These are phyloP conservation scores for Cettia cetti DNA, from an alignment of 2,113 vertebrate species.

Conservation along the genomic window DNA sequence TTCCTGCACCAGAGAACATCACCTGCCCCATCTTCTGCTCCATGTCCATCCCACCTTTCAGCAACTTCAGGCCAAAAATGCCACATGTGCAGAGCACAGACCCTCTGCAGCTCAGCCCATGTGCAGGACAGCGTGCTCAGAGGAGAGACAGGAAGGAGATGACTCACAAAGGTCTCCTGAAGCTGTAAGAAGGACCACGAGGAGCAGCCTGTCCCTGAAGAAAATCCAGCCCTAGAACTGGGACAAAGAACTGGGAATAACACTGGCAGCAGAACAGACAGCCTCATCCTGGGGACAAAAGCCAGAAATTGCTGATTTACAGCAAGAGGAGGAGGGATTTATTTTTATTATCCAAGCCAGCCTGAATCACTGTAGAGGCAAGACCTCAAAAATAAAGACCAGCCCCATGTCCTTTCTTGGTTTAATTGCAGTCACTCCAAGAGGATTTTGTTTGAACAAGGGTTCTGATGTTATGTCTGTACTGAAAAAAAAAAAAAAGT, in stretches of 20 bases:
- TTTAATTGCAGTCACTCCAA: background rate
- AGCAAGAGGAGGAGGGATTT: background rate
- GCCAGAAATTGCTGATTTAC: constrained; percentile 17
- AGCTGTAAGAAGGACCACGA: background rate
- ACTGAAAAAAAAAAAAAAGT: background rate
- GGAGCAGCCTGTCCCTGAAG: background rate
- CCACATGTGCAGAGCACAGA: background rate
- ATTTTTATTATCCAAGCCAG: background rate
- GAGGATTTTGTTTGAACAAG: constrained; percentile 4
- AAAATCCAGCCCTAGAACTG: background rate
- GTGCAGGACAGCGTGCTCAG: accelerated
- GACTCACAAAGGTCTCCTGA: background rate
- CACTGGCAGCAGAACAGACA: background rate
- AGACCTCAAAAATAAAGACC: background rate
- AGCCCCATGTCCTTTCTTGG: background rate
- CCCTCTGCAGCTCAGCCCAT: background rate
- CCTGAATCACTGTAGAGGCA: background rate
- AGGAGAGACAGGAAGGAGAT: background rate
- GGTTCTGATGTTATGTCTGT: background rate
- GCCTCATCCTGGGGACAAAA: background rate
- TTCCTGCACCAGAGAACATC: background rate
- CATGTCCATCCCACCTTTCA: background rate
- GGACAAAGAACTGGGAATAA: background rate
- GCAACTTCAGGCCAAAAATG: background rate
- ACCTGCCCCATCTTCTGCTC: background rate